Evolutionary conservation across 1,140 invertebrate genomes (phyloP).

Genomic region (Drosophila punjabiensis): DNA sequence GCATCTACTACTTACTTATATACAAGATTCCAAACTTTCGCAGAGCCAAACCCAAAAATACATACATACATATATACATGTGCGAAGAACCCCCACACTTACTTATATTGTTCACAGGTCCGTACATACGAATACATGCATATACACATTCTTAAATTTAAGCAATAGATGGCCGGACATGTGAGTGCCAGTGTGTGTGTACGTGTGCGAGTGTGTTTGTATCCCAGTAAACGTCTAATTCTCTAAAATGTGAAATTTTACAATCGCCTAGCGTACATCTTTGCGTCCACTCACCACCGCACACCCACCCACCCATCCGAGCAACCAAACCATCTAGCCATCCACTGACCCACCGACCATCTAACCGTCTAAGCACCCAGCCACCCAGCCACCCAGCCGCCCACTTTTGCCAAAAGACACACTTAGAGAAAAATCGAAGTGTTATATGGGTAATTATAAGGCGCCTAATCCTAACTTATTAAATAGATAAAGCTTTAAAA

Average conservation of each 20-base stretch:
- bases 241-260: conserved; percentile 84
- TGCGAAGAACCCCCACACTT: conserved; percentile 39
- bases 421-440: background rate
- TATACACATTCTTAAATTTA: conserved; percentile 51
- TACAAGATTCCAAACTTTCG: conserved; percentile 66
- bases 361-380: conserved; percentile 14
- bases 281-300: conserved; percentile 65
- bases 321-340: conserved; percentile 2
- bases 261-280: conserved; percentile 83
- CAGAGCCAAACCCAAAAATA: conserved; percentile 50
- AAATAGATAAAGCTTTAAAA: too few relatives aligned
- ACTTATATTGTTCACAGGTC: conserved; percentile 39
- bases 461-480: background rate
- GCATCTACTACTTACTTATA: conserved; percentile 74
- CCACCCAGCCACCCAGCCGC: conserved; percentile 37
- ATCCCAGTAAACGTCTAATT: conserved; percentile 81
- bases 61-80: conserved; percentile 25
- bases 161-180: conserved; percentile 58
- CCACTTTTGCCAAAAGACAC: conserved; percentile 35
- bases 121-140: conserved; percentile 39
- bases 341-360: conserved; percentile 14
- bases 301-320: conserved; percentile 32
- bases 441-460: background rate
- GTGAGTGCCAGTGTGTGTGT: conserved; percentile 18
- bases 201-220: conserved; percentile 55